Base-by-base conservation (phyloP, 2,888 invertebrate genomes). In the Acleris laterana region DNA sequence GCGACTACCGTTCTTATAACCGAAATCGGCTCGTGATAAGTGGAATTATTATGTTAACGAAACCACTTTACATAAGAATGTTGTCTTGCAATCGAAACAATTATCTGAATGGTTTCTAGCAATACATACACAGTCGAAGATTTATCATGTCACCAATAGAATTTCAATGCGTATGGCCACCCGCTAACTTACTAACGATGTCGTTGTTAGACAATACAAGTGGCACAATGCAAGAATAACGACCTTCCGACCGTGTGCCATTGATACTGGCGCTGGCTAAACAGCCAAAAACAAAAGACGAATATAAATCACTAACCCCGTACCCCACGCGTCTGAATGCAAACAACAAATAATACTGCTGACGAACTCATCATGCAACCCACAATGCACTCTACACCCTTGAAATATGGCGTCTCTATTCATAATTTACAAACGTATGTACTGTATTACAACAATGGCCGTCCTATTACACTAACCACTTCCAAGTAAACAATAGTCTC, bases 251-350 rank as follows among this genome's bases (percentile, higher is more conserved):
- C 84, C 82, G 83, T 79, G 77, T 76, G 77, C 85, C 83, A 88
- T 89, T 88, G 89, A 89, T 87, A 87, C 87, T 79, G 79, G 80
- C 78, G 80, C 83, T 81, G 80, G 86, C 86, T 88, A 89, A 92
- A 90, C 86, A 90, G 80, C 82, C 89, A 91, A 91, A 92, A 93
- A 92, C 92, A 91, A 93, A 89, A 90, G 90, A 87, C 76, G 84
- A 78, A 81, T 86, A 91, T 92, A 93, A 93, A 93, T 93, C 91
- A 92, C 87, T 74, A 81, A 75, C 78, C 76, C 80, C 71, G 75
- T 80, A 81, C 82, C 83, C 82, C 79, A 85, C 83, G 83, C 82
- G 79, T 84, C 78, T 72, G 72, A 81, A 83, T 83, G 78, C 81
- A 80, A 83, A 80, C 76, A 71, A 56, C 66, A 63, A 60, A 64